phyloP scores from a whole-genome alignment of 2,797 vertebrate species.

The Sylvia borin region DNA sequence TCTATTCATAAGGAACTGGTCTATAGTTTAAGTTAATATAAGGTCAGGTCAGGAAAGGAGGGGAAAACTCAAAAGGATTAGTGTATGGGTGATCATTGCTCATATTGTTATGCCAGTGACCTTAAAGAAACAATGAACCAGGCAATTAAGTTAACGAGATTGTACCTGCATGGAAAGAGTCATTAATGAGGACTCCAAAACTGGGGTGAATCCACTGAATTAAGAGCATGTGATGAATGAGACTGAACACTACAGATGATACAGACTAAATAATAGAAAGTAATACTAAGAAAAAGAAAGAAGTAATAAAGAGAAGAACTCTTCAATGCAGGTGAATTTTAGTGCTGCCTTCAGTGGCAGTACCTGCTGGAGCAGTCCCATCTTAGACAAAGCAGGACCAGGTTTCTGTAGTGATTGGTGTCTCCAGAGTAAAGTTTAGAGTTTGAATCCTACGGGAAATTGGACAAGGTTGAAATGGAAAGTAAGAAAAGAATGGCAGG shows the following conservation, averaged over 20 bases:
- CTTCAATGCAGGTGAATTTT: background rate
- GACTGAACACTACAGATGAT: background rate
- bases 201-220: background rate
- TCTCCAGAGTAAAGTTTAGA: background rate
- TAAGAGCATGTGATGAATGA: background rate
- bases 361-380: background rate
- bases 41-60: background rate
- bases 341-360: background rate
- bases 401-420: background rate
- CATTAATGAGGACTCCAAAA: background rate
- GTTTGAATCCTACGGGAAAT: background rate
- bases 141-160: background rate
- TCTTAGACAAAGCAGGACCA: background rate
- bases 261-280: background rate
- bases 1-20: background rate
- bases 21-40: background rate
- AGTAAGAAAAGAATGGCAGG: background rate
- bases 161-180: background rate
- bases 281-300: background rate
- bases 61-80: background rate
- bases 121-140: background rate
- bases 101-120: background rate
- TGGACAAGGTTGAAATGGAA: background rate
- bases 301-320: background rate
- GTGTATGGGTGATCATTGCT: background rate